These are phyloP conservation scores for Holocentrus rufus DNA, from an alignment of 2,797 vertebrate species.

Conservation along the genomic window DNA sequence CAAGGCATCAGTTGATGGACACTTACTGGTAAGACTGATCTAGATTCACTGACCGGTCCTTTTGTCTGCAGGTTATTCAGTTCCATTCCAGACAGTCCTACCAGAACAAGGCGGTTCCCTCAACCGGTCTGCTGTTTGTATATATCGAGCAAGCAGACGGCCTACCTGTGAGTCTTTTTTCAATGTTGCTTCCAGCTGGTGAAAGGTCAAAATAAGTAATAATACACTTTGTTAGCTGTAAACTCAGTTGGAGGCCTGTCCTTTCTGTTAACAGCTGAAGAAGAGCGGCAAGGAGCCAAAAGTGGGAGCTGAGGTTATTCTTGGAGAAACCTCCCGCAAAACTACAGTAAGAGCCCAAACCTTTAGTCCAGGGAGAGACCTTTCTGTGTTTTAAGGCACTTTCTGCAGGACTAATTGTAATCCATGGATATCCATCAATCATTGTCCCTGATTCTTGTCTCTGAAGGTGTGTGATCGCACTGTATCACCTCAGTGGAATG, in stretches of 20 bases:
- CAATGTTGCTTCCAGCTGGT: not conserved
- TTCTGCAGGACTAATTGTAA: not conserved
- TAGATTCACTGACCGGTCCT: not conserved
- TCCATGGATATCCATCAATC: not conserved
- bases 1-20: not conserved
- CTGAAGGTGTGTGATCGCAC: slow-evolving; percentile 84
- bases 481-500: slow-evolving; percentile 87
- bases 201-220: not conserved
- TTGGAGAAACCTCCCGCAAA: slow-evolving; percentile 81
- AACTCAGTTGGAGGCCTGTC: not conserved
- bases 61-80: slow-evolving; percentile 83
- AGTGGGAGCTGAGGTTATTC: slow-evolving; percentile 82
- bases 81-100: slow-evolving; percentile 86
- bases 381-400: not conserved
- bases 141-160: slow-evolving; percentile 86
- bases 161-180: slow-evolving; percentile 85
- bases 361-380: not conserved
- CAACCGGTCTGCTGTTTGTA: slow-evolving; percentile 86
- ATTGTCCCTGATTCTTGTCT: slow-evolving; percentile 13
- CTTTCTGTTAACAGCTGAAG: slow-evolving; percentile 79
- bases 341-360: slow-evolving; percentile 83
- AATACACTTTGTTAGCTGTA: not conserved
- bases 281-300: slow-evolving; percentile 90
- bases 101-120: slow-evolving; percentile 84
- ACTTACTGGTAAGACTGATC: not conserved